phyloP scores from a whole-genome alignment of 2,797 vertebrate species.

The Leucoraja ocellata region DNA sequence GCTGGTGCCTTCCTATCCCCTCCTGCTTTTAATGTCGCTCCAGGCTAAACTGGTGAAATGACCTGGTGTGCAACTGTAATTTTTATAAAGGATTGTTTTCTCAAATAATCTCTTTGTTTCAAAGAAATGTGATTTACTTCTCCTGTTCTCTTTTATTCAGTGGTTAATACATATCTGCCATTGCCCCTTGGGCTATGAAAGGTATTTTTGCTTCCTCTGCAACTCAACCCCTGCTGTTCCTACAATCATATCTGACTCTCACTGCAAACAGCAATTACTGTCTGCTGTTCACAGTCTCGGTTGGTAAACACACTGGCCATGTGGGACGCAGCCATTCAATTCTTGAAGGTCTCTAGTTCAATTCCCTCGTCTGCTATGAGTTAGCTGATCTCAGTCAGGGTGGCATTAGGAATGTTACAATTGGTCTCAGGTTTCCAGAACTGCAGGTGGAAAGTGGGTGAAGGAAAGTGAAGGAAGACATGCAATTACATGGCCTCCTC shows the following conservation, averaged over 20 bases:
- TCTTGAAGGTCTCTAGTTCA: not conserved
- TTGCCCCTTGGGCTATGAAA: constrained; percentile 58
- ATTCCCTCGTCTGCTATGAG: not conserved
- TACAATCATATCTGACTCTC: constrained; percentile 55
- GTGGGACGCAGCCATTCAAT: not conserved
- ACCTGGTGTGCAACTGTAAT: constrained; percentile 63
- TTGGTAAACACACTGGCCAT: constrained; percentile 2
- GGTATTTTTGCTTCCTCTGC: constrained; percentile 52
- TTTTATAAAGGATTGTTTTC: constrained; percentile 72
- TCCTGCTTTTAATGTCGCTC: constrained; percentile 55
- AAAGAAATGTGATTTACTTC: constrained; percentile 67
- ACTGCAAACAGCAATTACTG: constrained; percentile 15
- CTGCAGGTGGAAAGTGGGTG: not conserved
- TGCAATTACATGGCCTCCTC: too few species aligned
- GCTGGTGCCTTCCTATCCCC: constrained; percentile 56
- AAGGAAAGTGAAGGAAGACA: not conserved
- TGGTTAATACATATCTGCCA: constrained; percentile 69
- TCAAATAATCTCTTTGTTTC: constrained; percentile 72
- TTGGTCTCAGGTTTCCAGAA: not conserved
- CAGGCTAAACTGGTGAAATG: constrained; percentile 59
- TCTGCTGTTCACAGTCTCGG: not conserved
- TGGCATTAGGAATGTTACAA: not conserved
- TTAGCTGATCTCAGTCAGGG: not conserved
- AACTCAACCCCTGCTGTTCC: constrained; percentile 28
- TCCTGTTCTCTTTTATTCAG: constrained; percentile 57